These are phyloP conservation scores for Nanorana parkeri DNA, from an alignment of 2,113 vertebrate species.

Conservation along the genomic window DNA sequence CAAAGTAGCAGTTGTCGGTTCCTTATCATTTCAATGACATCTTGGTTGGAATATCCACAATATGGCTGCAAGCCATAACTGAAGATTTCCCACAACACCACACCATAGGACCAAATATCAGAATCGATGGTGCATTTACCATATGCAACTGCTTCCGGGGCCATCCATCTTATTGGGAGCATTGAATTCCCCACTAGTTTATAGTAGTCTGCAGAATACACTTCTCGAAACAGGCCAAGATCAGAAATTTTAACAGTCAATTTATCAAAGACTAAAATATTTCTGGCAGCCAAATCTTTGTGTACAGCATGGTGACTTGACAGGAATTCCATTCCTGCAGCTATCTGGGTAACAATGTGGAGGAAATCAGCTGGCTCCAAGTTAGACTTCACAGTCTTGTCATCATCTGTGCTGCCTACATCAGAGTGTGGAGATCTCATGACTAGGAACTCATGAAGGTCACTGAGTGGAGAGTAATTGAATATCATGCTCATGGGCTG, in stretches of 20 bases:
- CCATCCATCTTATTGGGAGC: constrained; percentile 97
- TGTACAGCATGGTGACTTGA: constrained; percentile 91
- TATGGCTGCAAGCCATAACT: constrained; percentile 97
- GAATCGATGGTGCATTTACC: constrained; percentile 95
- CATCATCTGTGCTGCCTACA: constrained; percentile 92
- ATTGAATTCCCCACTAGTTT: constrained; percentile 84
- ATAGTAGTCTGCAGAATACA: constrained; percentile 96
- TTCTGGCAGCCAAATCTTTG: constrained; percentile 94
- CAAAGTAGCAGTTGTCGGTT: constrained; percentile 87
- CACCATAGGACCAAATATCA: constrained; percentile 95
- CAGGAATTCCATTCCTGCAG: constrained; percentile 96
- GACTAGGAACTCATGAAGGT: constrained; percentile 94
- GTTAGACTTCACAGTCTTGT: constrained; percentile 89
- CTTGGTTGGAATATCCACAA: constrained; percentile 95
- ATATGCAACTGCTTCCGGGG: constrained; percentile 91
- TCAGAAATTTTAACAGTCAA: constrained; percentile 91
- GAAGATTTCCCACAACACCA: constrained; percentile 95
- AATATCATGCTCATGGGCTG: constrained; percentile 95
- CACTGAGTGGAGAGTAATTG: constrained; percentile 86
- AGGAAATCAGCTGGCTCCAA: constrained; percentile 94
- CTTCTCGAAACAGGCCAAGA: constrained; percentile 91
- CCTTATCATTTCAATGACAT: constrained; percentile 95
- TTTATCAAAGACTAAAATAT: constrained; percentile 93
- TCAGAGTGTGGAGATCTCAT: constrained; percentile 94
- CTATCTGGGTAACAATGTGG: constrained; percentile 89